Percentiles rank a stretch among this genome's conserved stretches.
These are phyloP conservation scores for Pseudolycoriella hygida DNA, from an alignment of 2,888 invertebrate species.

Conservation along the genomic window DNA sequence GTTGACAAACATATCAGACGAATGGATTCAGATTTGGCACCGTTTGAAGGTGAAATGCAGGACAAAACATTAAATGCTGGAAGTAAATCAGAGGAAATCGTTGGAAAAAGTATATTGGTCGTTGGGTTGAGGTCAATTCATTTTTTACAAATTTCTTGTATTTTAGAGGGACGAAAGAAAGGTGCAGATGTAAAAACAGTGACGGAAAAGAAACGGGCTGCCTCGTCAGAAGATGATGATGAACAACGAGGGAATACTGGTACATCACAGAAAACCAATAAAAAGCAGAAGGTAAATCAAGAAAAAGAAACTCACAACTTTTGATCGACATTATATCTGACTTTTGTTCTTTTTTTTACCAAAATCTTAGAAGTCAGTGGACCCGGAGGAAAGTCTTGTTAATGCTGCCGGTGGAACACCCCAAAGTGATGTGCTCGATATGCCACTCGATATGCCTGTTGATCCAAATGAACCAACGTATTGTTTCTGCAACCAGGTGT, in stretches of 20 bases:
- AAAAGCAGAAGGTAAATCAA: constrained; percentile 33
- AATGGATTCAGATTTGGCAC: constrained; percentile 86
- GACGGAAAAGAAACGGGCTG: constrained; percentile 36
- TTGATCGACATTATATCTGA: too few relatives aligned
- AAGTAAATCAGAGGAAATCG: constrained; percentile 44
- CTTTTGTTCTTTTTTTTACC: too few relatives aligned
- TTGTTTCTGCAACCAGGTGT: constrained; percentile 92
- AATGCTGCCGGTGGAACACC: constrained; percentile 33
- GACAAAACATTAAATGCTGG: constrained; percentile 74
- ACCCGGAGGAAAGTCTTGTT: constrained; percentile 35
- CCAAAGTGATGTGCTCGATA: constrained; percentile 77
- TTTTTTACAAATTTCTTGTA: constrained; percentile 3
- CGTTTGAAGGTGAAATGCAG: constrained; percentile 93
- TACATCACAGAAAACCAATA: constrained; percentile 24
- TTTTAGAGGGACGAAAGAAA: constrained; percentile 48
- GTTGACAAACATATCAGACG: constrained; percentile 95
- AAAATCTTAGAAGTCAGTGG: constrained; percentile 20
- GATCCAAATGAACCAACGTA: constrained; percentile 98
- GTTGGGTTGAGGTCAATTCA: constrained; percentile 1
- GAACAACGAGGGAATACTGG: constrained; percentile 13
- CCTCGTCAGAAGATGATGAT: constrained; percentile 28
- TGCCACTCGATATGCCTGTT: constrained; percentile 81
- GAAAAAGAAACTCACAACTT: constrained; percentile 25
- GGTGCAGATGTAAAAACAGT: constrained; percentile 40
- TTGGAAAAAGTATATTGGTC: constrained; percentile 35